phyloP scores from a whole-genome alignment of 2,113 vertebrate species.

The Ahaetulla prasina region DNA sequence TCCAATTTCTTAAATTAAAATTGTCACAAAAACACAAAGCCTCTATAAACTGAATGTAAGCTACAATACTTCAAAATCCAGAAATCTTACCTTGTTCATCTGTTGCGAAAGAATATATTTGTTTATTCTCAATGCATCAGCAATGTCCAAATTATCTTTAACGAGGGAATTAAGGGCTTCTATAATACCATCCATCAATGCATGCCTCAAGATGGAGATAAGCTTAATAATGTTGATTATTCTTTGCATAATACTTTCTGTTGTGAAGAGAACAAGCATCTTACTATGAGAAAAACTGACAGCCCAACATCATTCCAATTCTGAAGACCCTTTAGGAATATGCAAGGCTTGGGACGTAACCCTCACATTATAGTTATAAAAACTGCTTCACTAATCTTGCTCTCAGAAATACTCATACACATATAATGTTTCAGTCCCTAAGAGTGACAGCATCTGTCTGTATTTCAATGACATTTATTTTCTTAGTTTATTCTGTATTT shows the following conservation, averaged over 20 bases:
- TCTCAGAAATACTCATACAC: neutral
- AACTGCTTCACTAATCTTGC: neutral
- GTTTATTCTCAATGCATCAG: slow-evolving; percentile 65
- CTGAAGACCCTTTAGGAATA: neutral
- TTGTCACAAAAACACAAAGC: neutral
- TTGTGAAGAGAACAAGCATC: too few species aligned
- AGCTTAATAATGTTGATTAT: slow-evolving; percentile 58
- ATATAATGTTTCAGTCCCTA: neutral
- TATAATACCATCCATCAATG: slow-evolving; percentile 57
- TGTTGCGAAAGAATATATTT: slow-evolving; percentile 56
- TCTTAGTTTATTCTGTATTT: too few species aligned
- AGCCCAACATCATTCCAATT: neutral
- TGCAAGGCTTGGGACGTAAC: neutral
- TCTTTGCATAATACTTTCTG: slow-evolving; percentile 65
- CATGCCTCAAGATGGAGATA: slow-evolving; percentile 59
- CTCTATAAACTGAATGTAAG: neutral
- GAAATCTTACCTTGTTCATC: slow-evolving; percentile 62
- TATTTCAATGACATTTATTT: too few species aligned
- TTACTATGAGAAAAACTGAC: neutral
- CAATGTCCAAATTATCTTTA: slow-evolving; percentile 64
- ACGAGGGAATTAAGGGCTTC: slow-evolving; percentile 62
- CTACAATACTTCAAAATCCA: neutral
- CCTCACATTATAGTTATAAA: neutral
- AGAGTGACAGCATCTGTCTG: too few species aligned
- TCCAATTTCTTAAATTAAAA: neutral